Base-by-base conservation (phyloP, 2,888 invertebrate species). In the Lasioglossum zephyrum region DNA sequence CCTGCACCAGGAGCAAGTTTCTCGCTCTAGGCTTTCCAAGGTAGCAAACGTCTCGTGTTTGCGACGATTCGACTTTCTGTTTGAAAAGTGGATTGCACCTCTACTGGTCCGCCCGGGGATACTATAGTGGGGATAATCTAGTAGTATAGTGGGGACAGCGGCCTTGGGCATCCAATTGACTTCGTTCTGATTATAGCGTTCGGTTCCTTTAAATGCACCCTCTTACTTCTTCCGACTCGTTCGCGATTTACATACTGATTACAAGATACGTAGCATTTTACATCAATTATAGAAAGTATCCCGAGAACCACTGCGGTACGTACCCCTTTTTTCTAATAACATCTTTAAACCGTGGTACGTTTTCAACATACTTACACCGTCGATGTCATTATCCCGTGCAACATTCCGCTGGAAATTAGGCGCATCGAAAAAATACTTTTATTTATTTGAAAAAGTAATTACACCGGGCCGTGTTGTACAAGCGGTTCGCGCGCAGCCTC, bases 361-460 rank as follows among this genome's bases (percentile, higher is more conserved):
- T 63, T 36, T 16, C 31, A 63, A 8, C 31, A 6, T 63, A 16
- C 36, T 63, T 36, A 8, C 60, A 16, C 18, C 39, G 66, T 5
- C 66, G 69, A 36, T 69, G 39, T 69, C 69, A 69, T 39, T 39
- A 36, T 36, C 69, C 69, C 69, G 39, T 69, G 36, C 36, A 36
- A 69, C 36, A 69, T 39, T 39, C 69, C 36, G 1, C 1, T 22
- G 39, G n/a, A 5, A 70, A n/a, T 41, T 31, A 26, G 63, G 44
- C 74, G 74, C 26, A 16, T 36, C 53, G 53, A 44, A 44, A 72
- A 75, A 57, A 31, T n/a, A 2, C 53, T 31, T 31, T 39, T n/a
- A 79, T 66, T 75, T 73, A 83, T 85, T 79, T 66, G 49, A 84
- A 74, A 84, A 22, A 70, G 73, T 77, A 84, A 84, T 84, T 77